Evolutionary conservation across 2,888 invertebrate genomes (phyloP).

Genomic region (Lycia hirtaria): DNA sequence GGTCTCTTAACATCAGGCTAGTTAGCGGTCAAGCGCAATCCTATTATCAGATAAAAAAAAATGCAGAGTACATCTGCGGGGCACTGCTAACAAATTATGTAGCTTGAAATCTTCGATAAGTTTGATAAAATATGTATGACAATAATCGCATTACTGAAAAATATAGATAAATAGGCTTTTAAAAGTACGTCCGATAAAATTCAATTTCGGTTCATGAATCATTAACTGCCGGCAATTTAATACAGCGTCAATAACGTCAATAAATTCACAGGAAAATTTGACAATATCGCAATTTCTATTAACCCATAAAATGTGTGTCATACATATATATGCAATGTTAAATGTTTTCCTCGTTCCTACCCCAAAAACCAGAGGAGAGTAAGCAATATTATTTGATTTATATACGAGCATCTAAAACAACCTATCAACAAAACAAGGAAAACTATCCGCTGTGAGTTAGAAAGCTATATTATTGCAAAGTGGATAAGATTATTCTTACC

Average conservation of each 20-base stretch:
- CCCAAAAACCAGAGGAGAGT: constrained; percentile 19
- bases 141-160: no score
- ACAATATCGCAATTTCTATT: constrained; percentile 1
- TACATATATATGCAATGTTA: constrained; percentile 8
- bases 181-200: not conserved
- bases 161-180: no score
- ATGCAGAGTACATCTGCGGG: no score
- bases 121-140: no score
- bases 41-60: no score
- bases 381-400: constrained; percentile 28
- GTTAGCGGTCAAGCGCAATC: no score
- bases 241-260: constrained; percentile 1
- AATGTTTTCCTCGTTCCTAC: constrained; percentile 22
- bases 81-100: no score
- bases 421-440: constrained; percentile 22
- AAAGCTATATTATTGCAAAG: constrained; percentile 5
- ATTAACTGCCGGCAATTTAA: not conserved
- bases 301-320: constrained; percentile 5
- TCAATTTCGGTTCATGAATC: not conserved
- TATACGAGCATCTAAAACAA: constrained; percentile 13
- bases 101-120: no score
- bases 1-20: no score
- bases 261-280: not conserved
- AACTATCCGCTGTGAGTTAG: constrained; percentile 2
- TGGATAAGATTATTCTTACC: constrained; percentile 82